phyloP scores from a whole-genome alignment of 2,797 vertebrate species.

The Chrysocyon brachyurus region DNA sequence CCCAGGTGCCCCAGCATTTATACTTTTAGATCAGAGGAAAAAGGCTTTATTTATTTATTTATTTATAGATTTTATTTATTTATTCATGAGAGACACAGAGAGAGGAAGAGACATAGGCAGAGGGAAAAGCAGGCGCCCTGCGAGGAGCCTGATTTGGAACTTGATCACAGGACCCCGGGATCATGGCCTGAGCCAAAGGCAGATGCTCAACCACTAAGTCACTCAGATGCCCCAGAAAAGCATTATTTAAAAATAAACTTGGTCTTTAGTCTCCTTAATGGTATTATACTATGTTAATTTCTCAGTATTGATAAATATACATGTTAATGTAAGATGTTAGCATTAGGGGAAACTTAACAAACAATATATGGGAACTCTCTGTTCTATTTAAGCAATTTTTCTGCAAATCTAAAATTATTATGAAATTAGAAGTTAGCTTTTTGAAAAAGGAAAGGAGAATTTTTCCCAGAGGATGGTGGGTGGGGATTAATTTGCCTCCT shows the following conservation, averaged over 20 bases:
- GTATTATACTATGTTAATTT: neutral
- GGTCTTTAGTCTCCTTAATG: neutral
- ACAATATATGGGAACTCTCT: neutral
- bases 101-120: too few relatives aligned
- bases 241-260: conserved; percentile 49
- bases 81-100: too few relatives aligned
- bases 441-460: conserved; percentile 30
- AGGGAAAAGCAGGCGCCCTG: too few relatives aligned
- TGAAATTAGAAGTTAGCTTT: neutral
- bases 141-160: too few relatives aligned
- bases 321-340: neutral
- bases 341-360: neutral
- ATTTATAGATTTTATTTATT: too few relatives aligned
- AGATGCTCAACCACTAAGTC: neutral
- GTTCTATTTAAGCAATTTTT: neutral
- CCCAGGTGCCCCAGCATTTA: neutral
- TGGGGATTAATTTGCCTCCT: neutral
- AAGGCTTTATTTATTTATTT: neutral
- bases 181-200: too few relatives aligned
- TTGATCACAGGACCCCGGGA: too few relatives aligned
- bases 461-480: neutral
- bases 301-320: conserved; percentile 49
- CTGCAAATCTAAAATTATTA: conserved; percentile 31
- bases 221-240: neutral
- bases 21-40: conserved; percentile 31